Evolutionary conservation across 92 coral and sea anemone species (phyloP).

Genomic region (Epizoanthus ramosus): DNA sequence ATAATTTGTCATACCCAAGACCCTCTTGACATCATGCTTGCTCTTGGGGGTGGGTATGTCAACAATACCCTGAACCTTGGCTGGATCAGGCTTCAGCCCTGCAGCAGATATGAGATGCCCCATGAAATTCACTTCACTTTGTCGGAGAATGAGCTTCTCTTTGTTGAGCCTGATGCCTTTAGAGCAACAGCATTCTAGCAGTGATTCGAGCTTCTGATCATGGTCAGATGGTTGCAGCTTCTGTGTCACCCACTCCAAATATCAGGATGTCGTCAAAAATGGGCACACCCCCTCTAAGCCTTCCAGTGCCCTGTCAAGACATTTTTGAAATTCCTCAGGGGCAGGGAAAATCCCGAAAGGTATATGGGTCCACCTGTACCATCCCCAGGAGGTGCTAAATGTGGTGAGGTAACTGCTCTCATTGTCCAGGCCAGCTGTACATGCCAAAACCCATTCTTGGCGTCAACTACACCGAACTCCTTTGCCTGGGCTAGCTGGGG

Average conservation of each 20-base stretch:
- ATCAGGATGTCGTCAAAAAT: conserved; percentile 50
- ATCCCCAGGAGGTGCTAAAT: conserved; percentile 41
- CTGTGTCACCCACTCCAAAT: conserved; percentile 9
- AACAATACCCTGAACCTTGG: conserved; percentile 38
- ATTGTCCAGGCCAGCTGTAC: conserved; percentile 25
- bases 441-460: conserved; percentile 45
- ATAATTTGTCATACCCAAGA: conserved; percentile 34
- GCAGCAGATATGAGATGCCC: conserved; percentile 34
- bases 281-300: conserved; percentile 36
- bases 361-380: conserved; percentile 39
- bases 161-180: conserved; percentile 36
- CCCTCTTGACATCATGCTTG: conserved; percentile 41
- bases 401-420: conserved; percentile 32
- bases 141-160: too few species aligned
- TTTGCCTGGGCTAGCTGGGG: conserved; percentile 40
- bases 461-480: conserved; percentile 32
- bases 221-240: conserved; percentile 35
- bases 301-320: conserved; percentile 13
- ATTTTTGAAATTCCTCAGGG: conserved; percentile 28
- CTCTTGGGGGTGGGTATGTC: conserved; percentile 41
- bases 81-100: conserved; percentile 45
- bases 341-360: conserved; percentile 28
- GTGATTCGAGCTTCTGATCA: conserved; percentile 20
- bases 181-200: conserved; percentile 10
- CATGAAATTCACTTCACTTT: conserved; percentile 35